Evolutionary conservation across 2,797 vertebrate species (phyloP).

Genomic region (Lophotriccus pileatus): DNA sequence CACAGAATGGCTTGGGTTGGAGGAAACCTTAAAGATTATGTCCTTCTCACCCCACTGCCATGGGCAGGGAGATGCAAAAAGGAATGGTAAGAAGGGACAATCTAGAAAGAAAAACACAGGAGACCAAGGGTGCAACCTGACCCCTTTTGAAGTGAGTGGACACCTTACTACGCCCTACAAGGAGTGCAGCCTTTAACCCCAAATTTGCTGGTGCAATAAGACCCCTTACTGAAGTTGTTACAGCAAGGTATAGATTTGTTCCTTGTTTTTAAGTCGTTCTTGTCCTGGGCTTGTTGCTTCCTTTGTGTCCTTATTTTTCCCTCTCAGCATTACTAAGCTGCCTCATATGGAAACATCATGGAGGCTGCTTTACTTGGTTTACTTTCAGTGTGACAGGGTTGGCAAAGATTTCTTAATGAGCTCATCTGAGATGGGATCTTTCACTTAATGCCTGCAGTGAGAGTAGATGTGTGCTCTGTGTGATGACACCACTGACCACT

Average conservation of each 20-base stretch:
- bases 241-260: background rate
- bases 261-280: background rate
- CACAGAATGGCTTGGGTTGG: background rate
- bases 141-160: background rate
- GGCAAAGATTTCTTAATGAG: background rate
- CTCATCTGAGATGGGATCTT: background rate
- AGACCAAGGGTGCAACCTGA: background rate
- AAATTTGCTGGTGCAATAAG: background rate
- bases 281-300: background rate
- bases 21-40: background rate
- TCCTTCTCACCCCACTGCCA: background rate
- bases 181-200: background rate
- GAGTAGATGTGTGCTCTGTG: background rate
- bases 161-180: background rate
- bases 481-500: background rate
- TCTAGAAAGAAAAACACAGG: background rate
- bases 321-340: background rate
- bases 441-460: background rate
- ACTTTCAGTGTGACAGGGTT: background rate
- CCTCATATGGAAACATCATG: background rate
- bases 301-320: background rate
- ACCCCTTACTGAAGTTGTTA: background rate
- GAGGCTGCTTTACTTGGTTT: background rate
- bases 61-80: background rate
- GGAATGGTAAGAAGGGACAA: background rate